Base-by-base conservation (phyloP, 2,888 invertebrate genomes). In the Ernsta delagoae region DNA sequence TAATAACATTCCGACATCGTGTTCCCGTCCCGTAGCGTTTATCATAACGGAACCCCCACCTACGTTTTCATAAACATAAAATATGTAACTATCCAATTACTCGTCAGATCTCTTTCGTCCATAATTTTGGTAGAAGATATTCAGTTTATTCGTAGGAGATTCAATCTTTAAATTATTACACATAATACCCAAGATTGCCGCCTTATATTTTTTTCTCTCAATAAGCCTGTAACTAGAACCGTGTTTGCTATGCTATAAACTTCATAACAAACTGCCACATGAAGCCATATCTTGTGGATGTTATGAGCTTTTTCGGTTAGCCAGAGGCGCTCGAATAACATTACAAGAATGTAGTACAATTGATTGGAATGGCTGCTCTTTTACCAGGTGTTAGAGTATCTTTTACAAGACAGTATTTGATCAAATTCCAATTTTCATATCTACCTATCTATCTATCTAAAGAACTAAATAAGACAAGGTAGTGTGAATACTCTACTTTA, bases 301-400 rank as follows among this genome's bases (percentile, higher is more conserved):
- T 93, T 94, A 93, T 90, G 93, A 92, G 90, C 87, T 86, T 92
- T 92, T 92, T 89, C 89, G 87, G 89, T 89, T 85, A 89, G 84
- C 83, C 84, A 79, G 82, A 83, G 62, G 79, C 78, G 78, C 77
- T 75, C 70, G 50, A 67, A 60, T 59, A 69, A 62, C 65, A 73
- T 16, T 70, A 71, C 59, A 45, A 79, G 79, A 86, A 65, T 56
- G 81, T 71, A 74, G 34, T 80, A 85, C 71, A 64, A 71, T 63
- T 71, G 71, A 67, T 60, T n/a, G 31, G 5, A 56, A 60, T 16
- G 43, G 39, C 39, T 39, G 39, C 39, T 73, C 72, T 70, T 9
- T 1, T 0, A 4, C 2, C 24, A 3, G 6, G 8, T 0, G 1
- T 76, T 82, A 84, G 75, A 78, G 85, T 75, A 71, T 39, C 75